Conservation (phyloP, 2,888 invertebrate species). For the Eubasilissa splendida region DNA sequence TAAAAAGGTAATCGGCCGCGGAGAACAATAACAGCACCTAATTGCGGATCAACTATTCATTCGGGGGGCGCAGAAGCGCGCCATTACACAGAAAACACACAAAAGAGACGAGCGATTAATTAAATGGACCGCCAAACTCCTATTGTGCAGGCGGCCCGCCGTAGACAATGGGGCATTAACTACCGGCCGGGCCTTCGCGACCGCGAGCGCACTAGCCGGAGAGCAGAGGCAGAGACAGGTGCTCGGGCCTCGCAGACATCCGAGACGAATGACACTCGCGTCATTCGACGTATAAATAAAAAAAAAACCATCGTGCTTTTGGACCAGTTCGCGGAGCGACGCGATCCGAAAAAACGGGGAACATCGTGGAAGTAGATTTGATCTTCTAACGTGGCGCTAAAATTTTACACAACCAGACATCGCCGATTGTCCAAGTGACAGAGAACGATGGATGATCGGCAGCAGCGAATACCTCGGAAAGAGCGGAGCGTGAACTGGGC, state of each 20-base stretch:
- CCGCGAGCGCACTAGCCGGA: background rate
- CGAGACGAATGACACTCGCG: conserved; percentile 22
- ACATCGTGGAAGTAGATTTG: background rate
- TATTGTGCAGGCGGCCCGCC: conserved; percentile 28
- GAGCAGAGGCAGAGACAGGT: background rate
- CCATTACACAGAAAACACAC: conserved; percentile 30
- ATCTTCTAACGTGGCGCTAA: conserved; percentile 1
- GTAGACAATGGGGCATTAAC: conserved; percentile 29
- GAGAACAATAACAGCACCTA: conserved; percentile 52
- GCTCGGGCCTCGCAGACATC: background rate
- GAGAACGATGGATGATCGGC: background rate
- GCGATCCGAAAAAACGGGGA: background rate
- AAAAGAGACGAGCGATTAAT: conserved; percentile 23
- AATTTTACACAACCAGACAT: background rate
- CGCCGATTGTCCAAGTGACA: background rate
- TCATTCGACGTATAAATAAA: conserved; percentile 15
- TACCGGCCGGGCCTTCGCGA: background rate
- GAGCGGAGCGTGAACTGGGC: conserved; percentile 53
- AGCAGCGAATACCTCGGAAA: conserved; percentile 48
- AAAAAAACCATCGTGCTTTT: conserved; percentile 30
- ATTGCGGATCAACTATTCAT: conserved; percentile 51
- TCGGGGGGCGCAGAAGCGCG: conserved; percentile 36
- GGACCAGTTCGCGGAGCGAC: background rate
- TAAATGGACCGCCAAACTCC: conserved; percentile 21
- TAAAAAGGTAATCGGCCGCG: conserved; percentile 45